These are phyloP conservation scores for Amazona ochrocephala DNA, from an alignment of 2,797 vertebrate species.

Conservation along the genomic window DNA sequence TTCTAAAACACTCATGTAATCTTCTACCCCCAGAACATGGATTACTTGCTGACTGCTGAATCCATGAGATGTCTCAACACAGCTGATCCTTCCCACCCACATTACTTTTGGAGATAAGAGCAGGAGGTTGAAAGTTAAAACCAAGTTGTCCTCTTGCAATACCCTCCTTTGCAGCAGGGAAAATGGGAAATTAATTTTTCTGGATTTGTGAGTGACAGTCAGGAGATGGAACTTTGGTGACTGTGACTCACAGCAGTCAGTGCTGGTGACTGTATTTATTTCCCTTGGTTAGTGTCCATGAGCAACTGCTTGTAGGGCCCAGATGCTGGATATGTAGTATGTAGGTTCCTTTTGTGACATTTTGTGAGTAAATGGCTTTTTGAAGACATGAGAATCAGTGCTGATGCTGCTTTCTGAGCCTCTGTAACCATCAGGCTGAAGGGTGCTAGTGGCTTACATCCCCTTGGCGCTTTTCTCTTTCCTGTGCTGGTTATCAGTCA, in stretches of 20 bases:
- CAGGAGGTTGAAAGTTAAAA: not conserved
- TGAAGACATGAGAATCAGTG: not conserved
- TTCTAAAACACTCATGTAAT: not conserved
- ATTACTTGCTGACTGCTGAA: not conserved
- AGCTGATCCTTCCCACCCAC: not conserved
- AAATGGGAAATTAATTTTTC: not conserved
- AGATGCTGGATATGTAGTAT: not conserved
- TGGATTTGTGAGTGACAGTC: not conserved
- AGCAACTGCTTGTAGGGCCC: not conserved
- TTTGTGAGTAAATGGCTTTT: not conserved
- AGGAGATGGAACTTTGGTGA: not conserved
- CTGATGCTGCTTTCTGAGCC: not conserved
- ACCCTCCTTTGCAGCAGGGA: not conserved
- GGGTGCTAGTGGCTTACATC: not conserved
- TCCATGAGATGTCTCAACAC: not conserved
- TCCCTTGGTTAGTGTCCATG: not conserved
- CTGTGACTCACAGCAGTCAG: not conserved
- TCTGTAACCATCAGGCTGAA: not conserved
- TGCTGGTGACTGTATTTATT: not conserved
- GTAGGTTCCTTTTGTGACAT: not conserved
- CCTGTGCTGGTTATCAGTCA: not conserved
- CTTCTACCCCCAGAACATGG: not conserved
- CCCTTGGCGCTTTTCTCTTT: not conserved
- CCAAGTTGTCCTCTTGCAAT: not conserved
- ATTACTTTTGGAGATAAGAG: not conserved